Base-by-base conservation (phyloP, 2,113 vertebrate species). In the Mesembrinibis cayennensis region DNA sequence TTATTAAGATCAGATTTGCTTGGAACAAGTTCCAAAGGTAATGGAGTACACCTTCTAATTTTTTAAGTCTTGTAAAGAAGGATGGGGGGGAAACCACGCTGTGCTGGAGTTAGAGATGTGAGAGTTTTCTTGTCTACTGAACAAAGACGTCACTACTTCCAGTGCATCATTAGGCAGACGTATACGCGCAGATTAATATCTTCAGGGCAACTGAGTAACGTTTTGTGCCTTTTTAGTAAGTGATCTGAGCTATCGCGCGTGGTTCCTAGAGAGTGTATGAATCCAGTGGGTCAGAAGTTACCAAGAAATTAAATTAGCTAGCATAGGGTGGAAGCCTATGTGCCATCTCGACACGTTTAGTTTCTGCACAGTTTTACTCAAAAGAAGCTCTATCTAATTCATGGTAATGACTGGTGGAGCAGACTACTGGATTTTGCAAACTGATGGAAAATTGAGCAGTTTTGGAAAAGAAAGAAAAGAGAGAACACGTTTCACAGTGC, bases 121-220 rank as follows among this genome's bases (percentile, higher is more conserved):
- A 52, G 74, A 63, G 49, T 62, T 71, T 70, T 79, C 47, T 69
- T 88, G 47, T 65, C 47, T 70, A 36, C 69, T 73, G 42, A 65
- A 36, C 12, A 63, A 61, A 61, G 85, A 20, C 2, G 1, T 50
- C 4, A 8, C 53, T 76, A 19, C 40, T 69, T 85, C 42, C 61
- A 89, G 65, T 11, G 3, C 9, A 3, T 52, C 0, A 0, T 16
- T 49, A 36, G 66, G 44, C 62, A 72, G 65, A 34, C 1, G 8
- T 36, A 1, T 19, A 5, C 0, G 2, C 82, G 73, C 40, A 47
- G 26, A 44, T 38, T 4, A 27, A 17, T 84, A 20, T 82, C 56
- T 71, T 62, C 13, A 45, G 79, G 58, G 66, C 20, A 93, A 12
- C 19, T 8, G 49, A 45, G 73, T 52, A 5, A 7, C 42, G 52